A percentile compares a stretch with the other conserved stretches of the same genome.
Evolutionary conservation across 2,797 vertebrate species (phyloP).

Genomic region (Loriculus beryllinus): DNA sequence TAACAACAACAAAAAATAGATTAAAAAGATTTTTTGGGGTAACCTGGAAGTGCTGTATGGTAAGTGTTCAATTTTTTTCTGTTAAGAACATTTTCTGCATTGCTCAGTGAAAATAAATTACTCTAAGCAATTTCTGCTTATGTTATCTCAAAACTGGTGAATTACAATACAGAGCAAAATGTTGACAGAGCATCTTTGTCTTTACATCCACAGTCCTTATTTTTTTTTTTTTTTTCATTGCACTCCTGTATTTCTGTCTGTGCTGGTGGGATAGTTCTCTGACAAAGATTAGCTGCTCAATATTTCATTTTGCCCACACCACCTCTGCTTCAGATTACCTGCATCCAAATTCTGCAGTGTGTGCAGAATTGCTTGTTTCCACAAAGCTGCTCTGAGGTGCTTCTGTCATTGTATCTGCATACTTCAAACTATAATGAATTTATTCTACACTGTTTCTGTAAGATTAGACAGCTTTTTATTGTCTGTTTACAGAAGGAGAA

Average conservation of each 20-base stretch:
- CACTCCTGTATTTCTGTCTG: background rate
- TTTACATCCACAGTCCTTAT: background rate
- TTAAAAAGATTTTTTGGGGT: background rate
- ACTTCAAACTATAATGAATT: background rate
- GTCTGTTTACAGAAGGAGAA: background rate
- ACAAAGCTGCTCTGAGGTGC: background rate
- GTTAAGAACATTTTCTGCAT: background rate
- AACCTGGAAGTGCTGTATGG: background rate
- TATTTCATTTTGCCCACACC: background rate
- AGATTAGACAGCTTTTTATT: background rate
- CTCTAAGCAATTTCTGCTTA: background rate
- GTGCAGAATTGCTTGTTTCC: background rate
- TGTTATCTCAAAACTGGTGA: background rate
- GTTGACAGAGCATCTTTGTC: background rate
- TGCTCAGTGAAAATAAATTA: background rate
- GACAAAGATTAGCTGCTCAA: background rate
- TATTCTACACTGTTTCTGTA: background rate
- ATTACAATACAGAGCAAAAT: background rate
- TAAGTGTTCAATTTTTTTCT: background rate
- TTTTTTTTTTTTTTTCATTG: background rate
- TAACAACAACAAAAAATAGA: background rate
- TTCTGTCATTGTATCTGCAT: background rate
- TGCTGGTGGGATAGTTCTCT: background rate
- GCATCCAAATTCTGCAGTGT: accelerated
- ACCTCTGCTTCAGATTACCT: background rate